phyloP scores from a whole-genome alignment of 1,140 invertebrate genomes.

The Proctacanthus coquilletti region DNA sequence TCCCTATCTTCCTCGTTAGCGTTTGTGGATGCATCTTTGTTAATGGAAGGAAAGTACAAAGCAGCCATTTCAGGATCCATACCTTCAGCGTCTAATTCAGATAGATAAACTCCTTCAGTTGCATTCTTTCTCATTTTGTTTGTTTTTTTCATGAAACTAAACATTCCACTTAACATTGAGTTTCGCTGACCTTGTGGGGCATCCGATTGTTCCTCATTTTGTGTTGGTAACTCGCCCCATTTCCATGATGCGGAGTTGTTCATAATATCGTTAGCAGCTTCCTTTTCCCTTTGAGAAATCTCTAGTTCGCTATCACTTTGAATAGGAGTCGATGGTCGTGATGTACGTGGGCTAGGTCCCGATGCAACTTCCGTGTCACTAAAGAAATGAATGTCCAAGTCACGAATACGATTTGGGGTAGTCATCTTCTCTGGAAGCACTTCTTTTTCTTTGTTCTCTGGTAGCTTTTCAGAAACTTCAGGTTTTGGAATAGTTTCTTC shows the following conservation, averaged over 20 bases:
- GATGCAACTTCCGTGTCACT: constrained; percentile 69
- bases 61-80: constrained; percentile 81
- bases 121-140: constrained; percentile 54
- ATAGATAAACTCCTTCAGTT: constrained; percentile 70
- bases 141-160: constrained; percentile 79
- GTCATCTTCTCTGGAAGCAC: too few species aligned
- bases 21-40: background rate
- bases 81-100: constrained; percentile 76
- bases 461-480: constrained; percentile 10
- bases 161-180: constrained; percentile 77
- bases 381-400: constrained; percentile 71
- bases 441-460: too few species aligned
- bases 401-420: constrained; percentile 13
- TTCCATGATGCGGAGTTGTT: constrained; percentile 58
- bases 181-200: constrained; percentile 42
- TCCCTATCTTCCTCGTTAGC: constrained; percentile 79
- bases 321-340: constrained; percentile 61
- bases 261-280: constrained; percentile 31
- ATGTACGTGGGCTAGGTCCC: constrained; percentile 23
- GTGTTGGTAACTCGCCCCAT: constrained; percentile 87
- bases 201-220: constrained; percentile 13
- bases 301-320: constrained; percentile 92
- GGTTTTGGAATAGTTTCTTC: constrained; percentile 14
- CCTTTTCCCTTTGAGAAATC: constrained; percentile 47
- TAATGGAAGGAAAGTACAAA: constrained; percentile 59